Evolutionary conservation across 2,888 invertebrate species (phyloP).

Genomic region (Caradrina clavipalpis): DNA sequence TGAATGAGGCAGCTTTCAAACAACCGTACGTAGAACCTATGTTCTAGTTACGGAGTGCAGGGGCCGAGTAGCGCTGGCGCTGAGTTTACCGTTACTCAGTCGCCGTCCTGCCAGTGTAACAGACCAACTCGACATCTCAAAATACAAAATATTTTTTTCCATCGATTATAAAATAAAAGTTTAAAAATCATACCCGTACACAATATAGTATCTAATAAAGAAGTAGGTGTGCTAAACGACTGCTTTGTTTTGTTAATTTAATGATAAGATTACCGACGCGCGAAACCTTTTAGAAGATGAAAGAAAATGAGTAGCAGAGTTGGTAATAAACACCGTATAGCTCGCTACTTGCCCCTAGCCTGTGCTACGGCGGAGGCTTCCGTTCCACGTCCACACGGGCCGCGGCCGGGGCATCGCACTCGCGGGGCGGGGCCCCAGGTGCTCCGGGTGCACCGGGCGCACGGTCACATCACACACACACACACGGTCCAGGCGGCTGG

Average conservation of each 20-base stretch:
- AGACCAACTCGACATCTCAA: constrained; percentile 6
- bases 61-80: constrained; percentile 26
- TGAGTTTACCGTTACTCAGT: constrained; percentile 49
- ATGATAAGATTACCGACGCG: constrained; percentile 42
- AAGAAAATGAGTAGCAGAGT: constrained; percentile 37
- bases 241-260: constrained; percentile 18
- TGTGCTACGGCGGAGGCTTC: constrained; percentile 27
- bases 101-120: constrained; percentile 2
- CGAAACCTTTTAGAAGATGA: constrained; percentile 47
- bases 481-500: background rate
- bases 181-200: constrained; percentile 10
- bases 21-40: background rate
- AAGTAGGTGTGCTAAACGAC: background rate
- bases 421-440: too few species aligned
- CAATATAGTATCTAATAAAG: constrained; percentile 28
- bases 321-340: constrained; percentile 29
- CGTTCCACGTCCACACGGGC: constrained; percentile 55
- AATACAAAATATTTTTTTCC: constrained; percentile 7
- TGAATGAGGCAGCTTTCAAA: constrained; percentile 15
- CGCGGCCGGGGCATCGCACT: constrained; percentile 9
- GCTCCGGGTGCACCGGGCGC: constrained; percentile 5
- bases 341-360: constrained; percentile 10
- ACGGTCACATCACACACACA: constrained; percentile 21
- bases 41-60: constrained; percentile 6
- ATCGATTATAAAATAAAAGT: constrained; percentile 26